These are phyloP conservation scores for Operophtera brumata DNA, from an alignment of 2,888 invertebrate species.

Conservation along the genomic window DNA sequence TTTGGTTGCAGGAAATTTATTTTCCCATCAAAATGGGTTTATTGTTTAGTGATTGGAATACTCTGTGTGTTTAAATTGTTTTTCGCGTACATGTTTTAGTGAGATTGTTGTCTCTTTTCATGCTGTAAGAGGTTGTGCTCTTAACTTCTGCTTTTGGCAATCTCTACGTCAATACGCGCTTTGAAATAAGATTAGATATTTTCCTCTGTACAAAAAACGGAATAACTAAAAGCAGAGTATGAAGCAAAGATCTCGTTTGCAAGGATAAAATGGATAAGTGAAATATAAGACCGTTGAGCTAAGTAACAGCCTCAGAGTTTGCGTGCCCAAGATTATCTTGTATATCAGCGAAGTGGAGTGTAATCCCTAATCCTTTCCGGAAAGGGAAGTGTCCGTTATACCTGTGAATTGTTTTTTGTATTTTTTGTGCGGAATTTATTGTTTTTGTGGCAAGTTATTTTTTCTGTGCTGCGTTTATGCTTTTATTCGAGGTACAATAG, in stretches of 20 bases:
- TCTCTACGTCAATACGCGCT: too few relatives aligned
- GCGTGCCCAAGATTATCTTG: conserved; percentile 26
- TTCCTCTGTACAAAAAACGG: not conserved
- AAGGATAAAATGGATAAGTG: conserved; percentile 24
- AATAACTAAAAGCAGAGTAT: conserved; percentile 8
- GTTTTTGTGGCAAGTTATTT: conserved; percentile 3
- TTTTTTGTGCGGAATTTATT: conserved; percentile 18
- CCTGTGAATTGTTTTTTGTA: conserved; percentile 4
- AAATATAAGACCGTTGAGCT: conserved; percentile 23
- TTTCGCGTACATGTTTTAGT: too few relatives aligned
- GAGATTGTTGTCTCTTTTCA: too few relatives aligned
- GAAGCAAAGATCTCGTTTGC: conserved; percentile 16
- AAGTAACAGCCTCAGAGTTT: conserved; percentile 21
- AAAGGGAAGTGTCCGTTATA: conserved; percentile 14
- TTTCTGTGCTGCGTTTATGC: not conserved
- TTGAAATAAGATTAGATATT: too few relatives aligned
- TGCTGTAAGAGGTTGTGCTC: too few relatives aligned
- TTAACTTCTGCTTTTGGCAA: too few relatives aligned
- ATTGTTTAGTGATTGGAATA: conserved; percentile 13
- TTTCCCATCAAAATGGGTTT: conserved; percentile 16
- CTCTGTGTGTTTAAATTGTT: not conserved
- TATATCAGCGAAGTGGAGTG: conserved; percentile 28
- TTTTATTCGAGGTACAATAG: not conserved
- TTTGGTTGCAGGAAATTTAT: conserved; percentile 12
- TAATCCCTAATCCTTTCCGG: conserved; percentile 31